Evolutionary conservation across 2,888 invertebrate species (phyloP).

Genomic region (Cremastobaeus sp.): DNA sequence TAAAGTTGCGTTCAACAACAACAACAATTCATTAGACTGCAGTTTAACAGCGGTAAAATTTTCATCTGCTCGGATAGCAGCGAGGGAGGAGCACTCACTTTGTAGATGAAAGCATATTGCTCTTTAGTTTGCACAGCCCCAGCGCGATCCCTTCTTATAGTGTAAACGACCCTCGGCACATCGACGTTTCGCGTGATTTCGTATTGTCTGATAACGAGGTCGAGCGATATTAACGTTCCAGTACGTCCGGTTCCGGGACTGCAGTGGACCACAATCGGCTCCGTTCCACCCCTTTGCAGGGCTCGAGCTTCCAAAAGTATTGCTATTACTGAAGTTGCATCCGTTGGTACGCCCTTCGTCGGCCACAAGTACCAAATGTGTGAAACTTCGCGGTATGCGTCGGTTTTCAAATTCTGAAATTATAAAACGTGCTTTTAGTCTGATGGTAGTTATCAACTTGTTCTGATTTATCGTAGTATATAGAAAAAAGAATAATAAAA

Average conservation of each 20-base stretch:
- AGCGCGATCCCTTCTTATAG: conserved; percentile 90
- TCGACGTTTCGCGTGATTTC: conserved; percentile 89
- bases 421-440: background rate
- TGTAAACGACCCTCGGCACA: conserved; percentile 91
- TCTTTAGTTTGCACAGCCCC: conserved; percentile 94
- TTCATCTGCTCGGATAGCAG: background rate
- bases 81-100: conserved; percentile 80
- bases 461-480: no score
- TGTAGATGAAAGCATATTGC: conserved; percentile 95
- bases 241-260: conserved; percentile 90
- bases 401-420: conserved; percentile 85
- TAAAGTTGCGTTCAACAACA: background rate
- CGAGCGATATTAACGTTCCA: conserved; percentile 91
- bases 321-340: conserved; percentile 90
- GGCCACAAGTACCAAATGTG: conserved; percentile 98
- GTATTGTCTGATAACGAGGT: conserved; percentile 91
- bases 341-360: conserved; percentile 89
- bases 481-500: no score
- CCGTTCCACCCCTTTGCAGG: conserved; percentile 79
- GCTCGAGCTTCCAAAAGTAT: conserved; percentile 90
- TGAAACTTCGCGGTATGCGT: conserved; percentile 91
- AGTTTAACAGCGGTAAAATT: background rate
- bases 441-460: no score
- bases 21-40: background rate
- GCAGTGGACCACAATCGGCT: conserved; percentile 90